Conservation (phyloP, 2,113 vertebrate genomes). For the Bolborhynchus lineola region DNA sequence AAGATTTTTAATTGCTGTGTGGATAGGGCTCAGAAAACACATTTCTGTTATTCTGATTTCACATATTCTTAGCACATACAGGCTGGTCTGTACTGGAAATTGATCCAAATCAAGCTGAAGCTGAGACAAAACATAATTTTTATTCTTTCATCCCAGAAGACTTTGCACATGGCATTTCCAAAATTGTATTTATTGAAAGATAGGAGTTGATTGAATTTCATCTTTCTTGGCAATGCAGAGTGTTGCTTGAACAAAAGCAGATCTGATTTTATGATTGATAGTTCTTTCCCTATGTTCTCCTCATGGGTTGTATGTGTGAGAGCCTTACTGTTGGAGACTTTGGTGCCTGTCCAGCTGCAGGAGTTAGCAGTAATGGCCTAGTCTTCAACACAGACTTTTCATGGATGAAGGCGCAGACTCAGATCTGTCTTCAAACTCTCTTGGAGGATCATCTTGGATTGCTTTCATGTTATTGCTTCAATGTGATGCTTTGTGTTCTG, state of each 20-base stretch:
- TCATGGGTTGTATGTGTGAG: accelerated
- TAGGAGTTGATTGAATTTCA: not conserved
- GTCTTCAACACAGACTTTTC: not conserved
- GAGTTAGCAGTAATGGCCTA: not conserved
- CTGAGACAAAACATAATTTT: not conserved
- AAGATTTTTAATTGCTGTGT: not conserved
- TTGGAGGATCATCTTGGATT: not conserved
- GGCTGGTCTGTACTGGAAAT: not conserved
- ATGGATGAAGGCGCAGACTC: not conserved
- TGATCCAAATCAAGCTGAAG: not conserved
- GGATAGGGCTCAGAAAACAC: not conserved
- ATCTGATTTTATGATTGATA: not conserved
- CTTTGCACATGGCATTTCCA: not conserved
- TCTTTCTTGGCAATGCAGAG: not conserved
- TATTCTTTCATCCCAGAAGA: not conserved
- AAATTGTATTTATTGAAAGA: not conserved
- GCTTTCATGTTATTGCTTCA: not conserved
- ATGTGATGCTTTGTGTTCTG: not conserved
- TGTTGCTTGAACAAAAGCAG: not conserved
- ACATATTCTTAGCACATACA: not conserved
- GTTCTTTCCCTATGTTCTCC: not conserved
- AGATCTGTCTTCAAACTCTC: not conserved
- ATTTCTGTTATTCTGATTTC: not conserved
- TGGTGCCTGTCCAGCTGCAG: not conserved
- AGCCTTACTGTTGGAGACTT: not conserved